Evolutionary conservation across 2,888 invertebrate species (phyloP), one percentile per base, ranked within the genome.

Genomic region (Actias luna): DNA sequence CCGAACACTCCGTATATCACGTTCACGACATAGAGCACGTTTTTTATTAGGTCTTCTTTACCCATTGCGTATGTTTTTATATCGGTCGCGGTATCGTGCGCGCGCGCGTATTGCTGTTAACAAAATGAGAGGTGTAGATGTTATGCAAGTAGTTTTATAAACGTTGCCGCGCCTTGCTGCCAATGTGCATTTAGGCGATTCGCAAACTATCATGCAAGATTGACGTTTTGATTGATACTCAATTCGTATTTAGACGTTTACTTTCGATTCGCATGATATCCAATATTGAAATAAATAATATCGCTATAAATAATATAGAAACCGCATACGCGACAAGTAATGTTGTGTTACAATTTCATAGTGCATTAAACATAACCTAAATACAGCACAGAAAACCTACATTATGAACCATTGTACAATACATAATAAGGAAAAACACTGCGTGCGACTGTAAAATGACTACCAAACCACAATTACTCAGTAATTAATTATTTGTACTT

Each of bases 1-100:
- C 92, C 92, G 74, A 92, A 91, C 64, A 92, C 79, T 31, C 89
- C 92, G 80, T 87, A 92, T 33, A 92, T 74, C 36, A 92, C 79
- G 73, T 92, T 92, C 71, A 92, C 74, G 62, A 89, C 79, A 72
- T 91, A 91, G 31, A 92, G 79, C 69, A 87, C 86, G 65, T 81
- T 83, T 74, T 90, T 90, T 67, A 88, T 80, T 67, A 90, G 69
- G 25, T 91, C 91, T 68, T 92, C 92, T 77, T 88, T 91, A 65
- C 85, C 84, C 91, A 91, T 91, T 63, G 67, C 78, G 73, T 64
- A 29, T 27, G 27, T 55, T 55, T 55, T 29, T 55, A 55, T 29
- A 36, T 58, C 27, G 63, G 65, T 69, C 70, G 71, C 73, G 64
- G 55, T 64, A 70, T 76, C 80, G 82, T 81, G 81, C 82, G 85